Evolutionary conservation across 2,113 vertebrate genomes (phyloP).

Genomic region (Serilophus lunatus): DNA sequence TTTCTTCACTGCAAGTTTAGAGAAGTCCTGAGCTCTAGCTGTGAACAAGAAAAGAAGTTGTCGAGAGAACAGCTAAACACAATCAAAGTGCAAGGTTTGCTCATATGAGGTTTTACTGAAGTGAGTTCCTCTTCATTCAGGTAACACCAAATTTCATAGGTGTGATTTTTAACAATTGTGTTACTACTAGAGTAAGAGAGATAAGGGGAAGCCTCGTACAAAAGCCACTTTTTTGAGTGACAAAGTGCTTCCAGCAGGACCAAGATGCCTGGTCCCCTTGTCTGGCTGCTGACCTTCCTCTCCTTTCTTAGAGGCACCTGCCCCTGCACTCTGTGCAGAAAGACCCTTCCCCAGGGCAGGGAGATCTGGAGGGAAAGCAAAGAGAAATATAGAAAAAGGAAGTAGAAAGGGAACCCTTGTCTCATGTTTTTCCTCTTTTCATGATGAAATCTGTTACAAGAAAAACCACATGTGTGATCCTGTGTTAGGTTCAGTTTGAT

Average conservation of each 20-base stretch:
- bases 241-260: neutral
- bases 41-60: neutral
- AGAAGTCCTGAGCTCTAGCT: neutral
- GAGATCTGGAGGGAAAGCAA: neutral
- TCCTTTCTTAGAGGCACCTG: neutral
- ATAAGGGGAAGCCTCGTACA: neutral
- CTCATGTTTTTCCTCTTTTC: neutral
- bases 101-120: neutral
- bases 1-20: neutral
- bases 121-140: neutral
- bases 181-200: neutral
- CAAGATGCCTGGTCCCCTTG: neutral
- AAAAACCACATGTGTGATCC: neutral
- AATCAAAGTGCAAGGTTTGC: neutral
- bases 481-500: no score
- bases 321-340: neutral
- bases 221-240: neutral
- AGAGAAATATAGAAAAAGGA: neutral
- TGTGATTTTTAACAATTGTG: neutral
- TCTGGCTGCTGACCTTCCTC: neutral
- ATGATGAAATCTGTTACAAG: no score
- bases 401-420: neutral
- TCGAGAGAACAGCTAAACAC: neutral
- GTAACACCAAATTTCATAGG: neutral
- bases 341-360: neutral